A percentile compares a stretch with the other conserved stretches of the same genome.
Evolutionary conservation across 2,797 vertebrate species (phyloP).

Genomic region (Acipenser transmontanus): DNA sequence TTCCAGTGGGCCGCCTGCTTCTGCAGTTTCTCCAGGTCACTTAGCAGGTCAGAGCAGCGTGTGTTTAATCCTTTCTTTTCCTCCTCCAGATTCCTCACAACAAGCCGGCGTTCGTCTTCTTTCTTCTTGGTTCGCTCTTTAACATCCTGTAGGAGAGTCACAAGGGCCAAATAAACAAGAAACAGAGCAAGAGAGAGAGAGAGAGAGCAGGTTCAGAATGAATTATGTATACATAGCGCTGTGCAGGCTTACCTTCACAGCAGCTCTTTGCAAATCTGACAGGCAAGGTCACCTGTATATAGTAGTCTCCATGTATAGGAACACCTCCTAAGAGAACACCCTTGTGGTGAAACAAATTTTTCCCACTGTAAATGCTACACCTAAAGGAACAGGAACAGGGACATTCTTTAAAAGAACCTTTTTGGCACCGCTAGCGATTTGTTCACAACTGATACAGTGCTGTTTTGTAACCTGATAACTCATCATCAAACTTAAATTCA

Average conservation of each 20-base stretch:
- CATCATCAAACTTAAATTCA: no score
- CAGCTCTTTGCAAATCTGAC: constrained; percentile 67
- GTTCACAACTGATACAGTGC: no score
- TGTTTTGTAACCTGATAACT: no score
- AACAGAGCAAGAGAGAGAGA: constrained; percentile 44
- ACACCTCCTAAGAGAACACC: no score
- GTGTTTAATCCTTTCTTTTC: constrained; percentile 78
- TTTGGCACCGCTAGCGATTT: no score
- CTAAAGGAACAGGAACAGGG: no score
- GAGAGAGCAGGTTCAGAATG: constrained; percentile 48
- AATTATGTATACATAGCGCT: constrained; percentile 75
- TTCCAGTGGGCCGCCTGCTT: constrained; percentile 68
- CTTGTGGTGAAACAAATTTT: no score
- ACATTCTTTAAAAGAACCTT: no score
- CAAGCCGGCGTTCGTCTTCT: constrained; percentile 69
- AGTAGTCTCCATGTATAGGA: no score
- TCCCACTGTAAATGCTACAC: no score
- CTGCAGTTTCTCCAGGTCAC: constrained; percentile 85
- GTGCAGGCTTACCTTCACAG: constrained; percentile 53
- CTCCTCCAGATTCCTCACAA: constrained; percentile 71
- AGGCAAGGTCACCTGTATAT: constrained; percentile 79
- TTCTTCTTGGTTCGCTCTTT: constrained; percentile 67
- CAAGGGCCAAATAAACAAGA: constrained; percentile 51
- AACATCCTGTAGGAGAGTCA: constrained; percentile 61
- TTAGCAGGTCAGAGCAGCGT: constrained; percentile 70